Conservation (phyloP, 2,888 invertebrate genomes). For the Exocentrus adspersus region DNA sequence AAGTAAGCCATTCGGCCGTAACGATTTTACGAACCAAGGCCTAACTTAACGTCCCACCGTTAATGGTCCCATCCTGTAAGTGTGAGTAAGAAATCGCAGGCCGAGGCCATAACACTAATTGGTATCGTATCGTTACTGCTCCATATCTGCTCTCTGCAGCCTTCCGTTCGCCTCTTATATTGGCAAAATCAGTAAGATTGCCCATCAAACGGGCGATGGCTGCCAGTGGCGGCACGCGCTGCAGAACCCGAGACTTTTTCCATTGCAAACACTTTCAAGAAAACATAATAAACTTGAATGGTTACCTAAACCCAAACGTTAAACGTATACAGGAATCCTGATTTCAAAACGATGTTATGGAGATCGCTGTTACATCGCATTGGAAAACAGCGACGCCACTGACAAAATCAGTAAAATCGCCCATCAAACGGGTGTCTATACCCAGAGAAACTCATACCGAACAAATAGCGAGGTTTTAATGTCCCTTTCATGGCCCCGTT, state of each 20-base stretch:
- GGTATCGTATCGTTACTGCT: slow-evolving; percentile 55
- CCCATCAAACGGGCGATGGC: slow-evolving; percentile 25
- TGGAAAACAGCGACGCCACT: background rate
- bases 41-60: slow-evolving; percentile 28
- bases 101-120: slow-evolving; percentile 55
- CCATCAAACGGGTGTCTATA: slow-evolving; percentile 29
- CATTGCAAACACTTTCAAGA: no score
- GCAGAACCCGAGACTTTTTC: no score
- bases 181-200: slow-evolving; percentile 25
- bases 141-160: slow-evolving; percentile 54
- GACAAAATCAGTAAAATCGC: slow-evolving; percentile 26
- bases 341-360: no score
- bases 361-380: no score
- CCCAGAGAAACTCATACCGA: slow-evolving; percentile 13
- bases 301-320: no score
- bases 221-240: background rate
- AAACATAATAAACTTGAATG: no score
- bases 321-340: no score
- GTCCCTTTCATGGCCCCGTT: slow-evolving; percentile 18
- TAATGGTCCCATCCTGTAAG: slow-evolving; percentile 25
- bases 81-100: slow-evolving; percentile 31
- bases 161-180: slow-evolving; percentile 18
- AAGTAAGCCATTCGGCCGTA: slow-evolving; percentile 26
- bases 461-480: slow-evolving; percentile 25
- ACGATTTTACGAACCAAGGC: slow-evolving; percentile 29